phyloP scores from a whole-genome alignment of 2,113 vertebrate genomes.

The Emydocephalus ijimae region DNA sequence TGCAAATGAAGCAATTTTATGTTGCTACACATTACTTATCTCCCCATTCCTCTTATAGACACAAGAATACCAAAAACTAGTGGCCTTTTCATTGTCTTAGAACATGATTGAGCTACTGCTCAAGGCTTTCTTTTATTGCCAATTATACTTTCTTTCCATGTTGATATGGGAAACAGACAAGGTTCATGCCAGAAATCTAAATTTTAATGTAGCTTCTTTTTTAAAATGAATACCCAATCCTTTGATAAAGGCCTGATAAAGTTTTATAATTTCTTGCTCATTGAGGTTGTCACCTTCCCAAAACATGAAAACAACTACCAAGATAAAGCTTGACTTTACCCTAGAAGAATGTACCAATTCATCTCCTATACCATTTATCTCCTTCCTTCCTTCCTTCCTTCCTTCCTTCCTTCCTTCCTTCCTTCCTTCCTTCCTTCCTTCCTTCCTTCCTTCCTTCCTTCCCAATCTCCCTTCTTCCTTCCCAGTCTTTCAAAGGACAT shows the following conservation, averaged over 20 bases:
- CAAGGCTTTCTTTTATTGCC: not conserved
- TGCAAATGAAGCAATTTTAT: not conserved
- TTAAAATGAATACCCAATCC: not conserved
- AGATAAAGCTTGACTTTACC: not conserved
- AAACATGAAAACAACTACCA: not conserved
- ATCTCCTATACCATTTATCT: not conserved
- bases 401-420: too few relatives aligned
- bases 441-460: not conserved
- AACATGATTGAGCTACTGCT: not conserved
- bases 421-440: too few relatives aligned
- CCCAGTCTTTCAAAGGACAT: not conserved
- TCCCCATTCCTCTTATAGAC: not conserved
- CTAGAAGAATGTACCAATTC: not conserved
- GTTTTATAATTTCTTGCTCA: not conserved
- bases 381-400: too few relatives aligned
- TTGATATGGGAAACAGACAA: not conserved
- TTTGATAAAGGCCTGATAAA: not conserved
- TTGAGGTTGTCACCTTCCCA: not conserved
- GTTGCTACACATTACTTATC: not conserved
- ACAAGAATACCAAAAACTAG: not conserved
- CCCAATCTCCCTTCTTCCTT: too few relatives aligned
- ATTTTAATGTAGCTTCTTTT: not conserved
- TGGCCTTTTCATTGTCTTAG: not conserved
- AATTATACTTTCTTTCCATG: not conserved
- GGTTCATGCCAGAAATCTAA: not conserved